Percentiles rank a stretch among this genome's conserved stretches.
These are phyloP conservation scores for Chrysolina oricalcia DNA, from an alignment of 2,888 invertebrate genomes.

Conservation along the genomic window DNA sequence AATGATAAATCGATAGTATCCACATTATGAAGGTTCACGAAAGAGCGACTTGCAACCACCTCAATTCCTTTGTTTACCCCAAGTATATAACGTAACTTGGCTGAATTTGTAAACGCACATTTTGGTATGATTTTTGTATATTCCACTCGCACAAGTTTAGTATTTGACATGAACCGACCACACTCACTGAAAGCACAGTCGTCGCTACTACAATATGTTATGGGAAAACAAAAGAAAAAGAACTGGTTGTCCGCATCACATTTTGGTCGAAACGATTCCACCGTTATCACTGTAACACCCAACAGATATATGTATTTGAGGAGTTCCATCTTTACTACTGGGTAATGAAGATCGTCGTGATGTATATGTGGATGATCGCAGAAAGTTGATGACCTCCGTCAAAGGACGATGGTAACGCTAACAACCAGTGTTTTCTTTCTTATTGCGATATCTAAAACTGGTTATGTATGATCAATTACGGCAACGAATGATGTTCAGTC, in stretches of 20 bases:
- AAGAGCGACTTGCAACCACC: slow-evolving; percentile 42
- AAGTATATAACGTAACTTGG: slow-evolving; percentile 28
- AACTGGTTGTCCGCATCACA: slow-evolving; percentile 46
- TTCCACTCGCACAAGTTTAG: slow-evolving; percentile 41
- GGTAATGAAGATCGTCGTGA: too few species aligned
- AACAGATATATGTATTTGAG: not conserved
- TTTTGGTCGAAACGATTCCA: slow-evolving; percentile 32
- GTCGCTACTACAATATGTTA: slow-evolving; percentile 36
- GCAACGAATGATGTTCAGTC: too few species aligned
- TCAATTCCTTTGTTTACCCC: slow-evolving; percentile 44
- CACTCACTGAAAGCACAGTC: slow-evolving; percentile 22
- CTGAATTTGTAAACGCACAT: slow-evolving; percentile 45
- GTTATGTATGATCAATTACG: too few species aligned
- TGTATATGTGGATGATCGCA: too few species aligned
- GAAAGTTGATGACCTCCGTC: too few species aligned
- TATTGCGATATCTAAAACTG: too few species aligned
- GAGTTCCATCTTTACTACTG: not conserved
- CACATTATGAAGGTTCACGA: slow-evolving; percentile 40
- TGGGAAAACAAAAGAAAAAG: slow-evolving; percentile 37
- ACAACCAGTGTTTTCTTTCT: too few species aligned
- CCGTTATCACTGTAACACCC: slow-evolving; percentile 18
- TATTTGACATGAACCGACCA: slow-evolving; percentile 25
- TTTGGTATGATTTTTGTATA: slow-evolving; percentile 42
- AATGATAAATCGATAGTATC: slow-evolving; percentile 41
- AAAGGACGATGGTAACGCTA: too few species aligned